A percentile compares a stretch with the other conserved stretches of the same genome.
Conservation (phyloP, 92 coral and sea anemone genomes). For the Galaxea fascicularis region DNA sequence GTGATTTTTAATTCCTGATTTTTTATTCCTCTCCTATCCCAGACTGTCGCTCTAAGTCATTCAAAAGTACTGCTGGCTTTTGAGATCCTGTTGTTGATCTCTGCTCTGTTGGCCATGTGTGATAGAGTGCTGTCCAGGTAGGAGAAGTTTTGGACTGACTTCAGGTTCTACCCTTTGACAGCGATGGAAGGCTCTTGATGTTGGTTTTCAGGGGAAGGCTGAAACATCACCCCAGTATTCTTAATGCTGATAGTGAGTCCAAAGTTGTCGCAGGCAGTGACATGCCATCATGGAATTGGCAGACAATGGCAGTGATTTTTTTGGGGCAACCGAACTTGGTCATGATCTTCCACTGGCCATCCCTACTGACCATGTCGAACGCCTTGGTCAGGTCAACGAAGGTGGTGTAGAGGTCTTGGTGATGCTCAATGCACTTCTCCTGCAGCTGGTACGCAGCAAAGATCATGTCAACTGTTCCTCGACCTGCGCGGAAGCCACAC, state of each 20-base stretch:
- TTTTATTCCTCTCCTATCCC: constrained; percentile 37
- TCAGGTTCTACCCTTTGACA: neutral
- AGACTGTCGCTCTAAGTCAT: constrained; percentile 31
- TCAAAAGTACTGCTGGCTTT: constrained; percentile 65
- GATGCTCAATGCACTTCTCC: constrained; percentile 35
- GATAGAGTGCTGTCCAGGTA: neutral
- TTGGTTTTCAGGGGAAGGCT: neutral
- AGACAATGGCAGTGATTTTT: constrained; percentile 14
- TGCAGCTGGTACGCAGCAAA: constrained; percentile 35
- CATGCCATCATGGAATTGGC: constrained; percentile 51
- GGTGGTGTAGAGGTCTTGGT: constrained; percentile 34
- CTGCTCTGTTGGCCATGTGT: neutral
- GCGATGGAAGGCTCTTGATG: neutral
- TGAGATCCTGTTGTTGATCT: constrained; percentile 26
- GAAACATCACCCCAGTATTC: neutral
- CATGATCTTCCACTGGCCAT: constrained; percentile 45
- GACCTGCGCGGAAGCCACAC: constrained; percentile 45
- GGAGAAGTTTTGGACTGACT: neutral
- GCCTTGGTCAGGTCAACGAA: constrained; percentile 54
- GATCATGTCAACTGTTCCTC: constrained; percentile 53
- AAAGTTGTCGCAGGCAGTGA: neutral
- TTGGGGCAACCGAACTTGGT: constrained; percentile 31
- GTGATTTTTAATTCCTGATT: no score
- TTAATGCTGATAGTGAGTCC: neutral
- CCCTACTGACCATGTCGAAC: constrained; percentile 31